phyloP scores from a whole-genome alignment of 2,888 invertebrate species.

The Ormyrus labotus region DNA sequence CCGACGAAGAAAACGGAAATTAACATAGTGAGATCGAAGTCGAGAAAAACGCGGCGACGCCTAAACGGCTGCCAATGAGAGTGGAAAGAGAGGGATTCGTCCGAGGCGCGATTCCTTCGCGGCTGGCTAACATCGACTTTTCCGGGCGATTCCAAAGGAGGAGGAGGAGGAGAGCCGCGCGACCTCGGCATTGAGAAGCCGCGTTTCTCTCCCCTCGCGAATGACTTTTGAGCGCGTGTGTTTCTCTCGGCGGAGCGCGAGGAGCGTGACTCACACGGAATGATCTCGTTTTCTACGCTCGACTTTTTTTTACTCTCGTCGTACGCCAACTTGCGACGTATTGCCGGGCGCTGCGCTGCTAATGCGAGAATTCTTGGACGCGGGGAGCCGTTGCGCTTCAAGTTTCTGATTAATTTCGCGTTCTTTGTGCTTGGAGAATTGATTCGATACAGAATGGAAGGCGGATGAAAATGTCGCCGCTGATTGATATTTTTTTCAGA shows the following conservation, averaged over 20 bases:
- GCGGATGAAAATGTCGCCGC: too few species aligned
- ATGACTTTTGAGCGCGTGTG: slow-evolving; percentile 2
- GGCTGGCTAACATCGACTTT: slow-evolving; percentile 43
- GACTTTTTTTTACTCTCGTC: not conserved
- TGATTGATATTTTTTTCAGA: too few species aligned
- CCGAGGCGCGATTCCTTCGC: not conserved
- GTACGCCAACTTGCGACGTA: too few species aligned
- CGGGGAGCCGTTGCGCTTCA: too few species aligned
- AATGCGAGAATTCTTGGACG: too few species aligned
- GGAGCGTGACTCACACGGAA: slow-evolving; percentile 8
- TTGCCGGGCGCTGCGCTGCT: too few species aligned
- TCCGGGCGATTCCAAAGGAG: slow-evolving; percentile 43
- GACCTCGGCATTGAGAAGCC: slow-evolving; percentile 43
- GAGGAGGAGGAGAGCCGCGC: not conserved
- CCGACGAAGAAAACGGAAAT: not conserved
- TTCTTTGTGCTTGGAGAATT: too few species aligned
- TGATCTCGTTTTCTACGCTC: slow-evolving; percentile 38
- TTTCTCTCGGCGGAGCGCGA: not conserved
- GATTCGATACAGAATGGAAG: too few species aligned
- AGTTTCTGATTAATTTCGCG: too few species aligned
- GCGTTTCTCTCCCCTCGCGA: not conserved
- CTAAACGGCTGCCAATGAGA: slow-evolving; percentile 39
- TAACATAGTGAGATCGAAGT: slow-evolving; percentile 24
- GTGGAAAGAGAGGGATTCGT: slow-evolving; percentile 33
- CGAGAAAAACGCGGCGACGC: not conserved